Conservation (phyloP, 2,888 invertebrate species). For the Priocnemis perturbator region DNA sequence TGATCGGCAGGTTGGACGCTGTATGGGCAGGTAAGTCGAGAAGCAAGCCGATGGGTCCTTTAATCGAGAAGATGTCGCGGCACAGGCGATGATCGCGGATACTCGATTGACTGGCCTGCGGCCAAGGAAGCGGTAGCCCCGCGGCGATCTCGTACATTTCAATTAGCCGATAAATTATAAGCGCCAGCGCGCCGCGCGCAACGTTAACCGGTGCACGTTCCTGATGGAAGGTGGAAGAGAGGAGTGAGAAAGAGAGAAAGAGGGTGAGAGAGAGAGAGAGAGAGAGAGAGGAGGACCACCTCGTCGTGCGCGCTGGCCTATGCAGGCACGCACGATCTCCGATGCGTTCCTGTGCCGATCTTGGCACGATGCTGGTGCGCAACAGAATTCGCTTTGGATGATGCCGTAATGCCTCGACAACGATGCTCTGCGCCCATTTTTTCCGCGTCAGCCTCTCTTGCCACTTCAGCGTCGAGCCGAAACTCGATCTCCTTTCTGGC, state of each 20-base stretch:
- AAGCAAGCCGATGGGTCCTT: neutral
- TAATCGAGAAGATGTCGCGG: constrained; percentile 1
- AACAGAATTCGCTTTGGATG: too few species aligned
- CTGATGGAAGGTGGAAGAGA: neutral
- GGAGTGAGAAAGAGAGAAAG: neutral
- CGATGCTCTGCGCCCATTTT: too few species aligned
- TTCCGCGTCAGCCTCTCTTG: too few species aligned
- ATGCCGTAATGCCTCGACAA: too few species aligned
- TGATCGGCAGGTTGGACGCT: too few species aligned
- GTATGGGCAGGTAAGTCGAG: too few species aligned
- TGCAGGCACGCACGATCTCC: too few species aligned
- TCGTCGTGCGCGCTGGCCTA: neutral
- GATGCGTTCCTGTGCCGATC: too few species aligned
- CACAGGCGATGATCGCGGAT: constrained; percentile 6
- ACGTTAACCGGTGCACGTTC: too few species aligned
- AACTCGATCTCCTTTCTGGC: too few species aligned
- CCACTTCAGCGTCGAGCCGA: too few species aligned
- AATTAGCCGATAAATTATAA: constrained; percentile 50
- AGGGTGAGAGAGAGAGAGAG: neutral
- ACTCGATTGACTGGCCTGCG: constrained; percentile 22
- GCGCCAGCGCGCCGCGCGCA: constrained; percentile 18
- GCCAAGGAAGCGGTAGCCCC: constrained; percentile 42
- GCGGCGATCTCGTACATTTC: constrained; percentile 44
- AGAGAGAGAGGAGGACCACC: neutral
- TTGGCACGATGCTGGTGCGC: too few species aligned